A percentile compares a stretch with the other conserved stretches of the same genome.
Conservation (phyloP, 2,888 invertebrate species). For the Eubasilissa splendida region DNA sequence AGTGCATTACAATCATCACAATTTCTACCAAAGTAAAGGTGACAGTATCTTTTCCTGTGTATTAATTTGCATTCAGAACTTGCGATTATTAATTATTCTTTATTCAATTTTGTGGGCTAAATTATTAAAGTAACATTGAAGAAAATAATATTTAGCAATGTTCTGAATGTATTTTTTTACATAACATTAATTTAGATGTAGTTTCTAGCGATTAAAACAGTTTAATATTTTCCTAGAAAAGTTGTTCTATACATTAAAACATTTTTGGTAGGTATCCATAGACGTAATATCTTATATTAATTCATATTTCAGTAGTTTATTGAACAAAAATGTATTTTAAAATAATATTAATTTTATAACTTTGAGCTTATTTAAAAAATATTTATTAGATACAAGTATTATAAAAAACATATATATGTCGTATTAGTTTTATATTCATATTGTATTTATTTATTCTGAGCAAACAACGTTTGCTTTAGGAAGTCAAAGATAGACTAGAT, state of each 20-base stretch:
- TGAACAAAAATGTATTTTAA: no score
- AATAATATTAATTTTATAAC: no score
- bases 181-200: conserved; percentile 23
- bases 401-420: no score
- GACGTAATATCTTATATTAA: no score
- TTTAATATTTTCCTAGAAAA: conserved; percentile 21
- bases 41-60: not conserved
- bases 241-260: conserved; percentile 2
- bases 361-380: no score
- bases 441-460: no score
- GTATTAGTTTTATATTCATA: no score
- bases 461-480: no score
- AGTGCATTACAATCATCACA: conserved; percentile 6
- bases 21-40: not conserved
- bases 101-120: no score
- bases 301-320: no score
- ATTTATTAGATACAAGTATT: no score
- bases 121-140: not conserved
- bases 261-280: conserved; percentile 28
- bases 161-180: conserved; percentile 10
- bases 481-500: no score
- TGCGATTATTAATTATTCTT: not conserved
- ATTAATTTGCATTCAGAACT: not conserved
- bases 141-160: not conserved
- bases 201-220: conserved; percentile 3